Base-by-base conservation (phyloP, 1,140 invertebrate genomes). In the Zeugodacus cucurbitae region DNA sequence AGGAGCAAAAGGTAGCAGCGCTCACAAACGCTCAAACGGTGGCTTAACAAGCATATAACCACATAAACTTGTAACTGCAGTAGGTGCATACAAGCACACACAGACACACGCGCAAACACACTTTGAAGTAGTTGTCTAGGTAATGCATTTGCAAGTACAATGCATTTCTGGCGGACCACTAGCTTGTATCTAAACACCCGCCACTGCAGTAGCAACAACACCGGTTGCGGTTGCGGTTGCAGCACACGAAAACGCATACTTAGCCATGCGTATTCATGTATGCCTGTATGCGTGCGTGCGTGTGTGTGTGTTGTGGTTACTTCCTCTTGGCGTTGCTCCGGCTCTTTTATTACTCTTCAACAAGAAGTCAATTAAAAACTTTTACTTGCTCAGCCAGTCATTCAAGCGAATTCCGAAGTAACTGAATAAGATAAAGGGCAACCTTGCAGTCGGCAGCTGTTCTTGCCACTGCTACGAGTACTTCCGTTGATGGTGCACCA, bases 311-410 rank as follows among this genome's bases (percentile, higher is more conserved):
- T 74, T 74, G 67, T 6, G 67, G 29, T 74, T 82, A 10, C n/a
- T 82, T 26, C 41, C 41, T n/a, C 14, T 48, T 11, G 44, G 74
- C 74, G 11, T 41, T 82, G 26, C 74, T 26, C n/a, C 20, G 41
- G 74, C 20, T 82, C 74, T 82, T 82, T 82, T 82, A 82, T 82
- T 82, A 11, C 74, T 54, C 74, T 82, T 82, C n/a, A 82, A 48
- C 74, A 82, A 82, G 74, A 82, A 82, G 74, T 82, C 74, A 82
- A 82, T 82, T 82, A 82, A 82, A 82, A 82, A 82, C 74, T 82
- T 82, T 82, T 48, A 82, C 74, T 82, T 48, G 29, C 22, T 82
- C 74, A 44, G 74, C 44, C 74, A 82, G 74, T 82, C 74, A 82
- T 82, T 82, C 74, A 82, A 82, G 34, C 74, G 44, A 82, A 82